Conservation (phyloP, 2,888 invertebrate genomes). For the Cartodere bifasciata region DNA sequence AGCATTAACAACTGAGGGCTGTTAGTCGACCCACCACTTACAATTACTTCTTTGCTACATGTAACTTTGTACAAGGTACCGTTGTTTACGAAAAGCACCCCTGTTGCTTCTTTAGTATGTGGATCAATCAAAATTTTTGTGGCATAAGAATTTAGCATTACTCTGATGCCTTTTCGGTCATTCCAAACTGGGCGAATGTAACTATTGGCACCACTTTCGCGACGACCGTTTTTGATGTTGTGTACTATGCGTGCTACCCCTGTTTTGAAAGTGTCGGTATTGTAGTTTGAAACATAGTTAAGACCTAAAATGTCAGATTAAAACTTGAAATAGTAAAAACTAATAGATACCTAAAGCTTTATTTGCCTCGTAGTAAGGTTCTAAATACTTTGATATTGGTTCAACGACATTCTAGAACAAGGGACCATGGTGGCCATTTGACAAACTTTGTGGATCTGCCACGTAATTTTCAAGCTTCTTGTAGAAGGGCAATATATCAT, state of each 20-base stretch:
- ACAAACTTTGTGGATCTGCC: too few relatives aligned
- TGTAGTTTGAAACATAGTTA: too few relatives aligned
- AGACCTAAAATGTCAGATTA: too few relatives aligned
- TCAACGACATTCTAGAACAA: too few relatives aligned
- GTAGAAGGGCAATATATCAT: constrained; percentile 41
- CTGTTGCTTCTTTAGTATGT: constrained; percentile 14
- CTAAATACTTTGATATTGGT: too few relatives aligned
- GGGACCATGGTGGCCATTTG: too few relatives aligned
- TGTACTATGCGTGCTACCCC: constrained; percentile 11
- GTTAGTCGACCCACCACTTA: constrained; percentile 13
- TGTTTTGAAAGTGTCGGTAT: too few relatives aligned
- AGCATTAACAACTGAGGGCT: constrained; percentile 14
- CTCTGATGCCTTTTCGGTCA: constrained; percentile 43
- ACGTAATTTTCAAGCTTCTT: constrained; percentile 33
- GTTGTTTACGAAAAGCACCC: constrained; percentile 13
- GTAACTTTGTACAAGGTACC: constrained; percentile 11
- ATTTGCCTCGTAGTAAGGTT: too few relatives aligned
- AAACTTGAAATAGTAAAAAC: too few relatives aligned
- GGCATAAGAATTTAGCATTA: constrained; percentile 44
- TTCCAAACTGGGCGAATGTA: constrained; percentile 44
- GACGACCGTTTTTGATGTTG: constrained; percentile 13
- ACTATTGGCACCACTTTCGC: constrained; percentile 45
- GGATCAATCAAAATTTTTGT: constrained; percentile 32
- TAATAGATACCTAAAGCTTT: too few relatives aligned
- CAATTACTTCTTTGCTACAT: constrained; percentile 13